Conservation (phyloP, 2,797 vertebrate species). For the Eulemur rubriventer region DNA sequence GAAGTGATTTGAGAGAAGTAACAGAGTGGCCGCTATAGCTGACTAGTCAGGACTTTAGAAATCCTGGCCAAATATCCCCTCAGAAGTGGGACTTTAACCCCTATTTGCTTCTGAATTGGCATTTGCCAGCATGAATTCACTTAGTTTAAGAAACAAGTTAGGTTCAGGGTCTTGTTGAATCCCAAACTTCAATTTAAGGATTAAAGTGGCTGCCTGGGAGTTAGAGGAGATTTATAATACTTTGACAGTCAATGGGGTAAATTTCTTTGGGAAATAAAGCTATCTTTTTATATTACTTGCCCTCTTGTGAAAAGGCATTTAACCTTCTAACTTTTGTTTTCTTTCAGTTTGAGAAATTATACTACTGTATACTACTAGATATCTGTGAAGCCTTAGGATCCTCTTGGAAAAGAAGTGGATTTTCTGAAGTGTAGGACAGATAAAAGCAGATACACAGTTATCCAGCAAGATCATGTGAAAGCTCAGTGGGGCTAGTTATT, state of each 20-base stretch:
- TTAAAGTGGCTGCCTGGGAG: neutral
- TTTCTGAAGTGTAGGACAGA: neutral
- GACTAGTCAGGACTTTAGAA: neutral
- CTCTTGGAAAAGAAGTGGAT: neutral
- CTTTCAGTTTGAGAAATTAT: slow-evolving; percentile 21
- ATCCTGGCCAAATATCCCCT: neutral
- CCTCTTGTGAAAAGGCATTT: neutral
- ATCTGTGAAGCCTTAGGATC: neutral
- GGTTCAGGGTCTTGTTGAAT: neutral
- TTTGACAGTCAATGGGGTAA: neutral
- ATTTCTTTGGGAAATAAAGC: neutral
- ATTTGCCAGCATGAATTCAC: neutral
- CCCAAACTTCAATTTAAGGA: neutral
- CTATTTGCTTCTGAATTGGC: neutral
- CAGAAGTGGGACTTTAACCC: neutral
- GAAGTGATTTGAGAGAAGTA: neutral
- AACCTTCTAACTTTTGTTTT: neutral
- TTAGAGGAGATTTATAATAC: neutral
- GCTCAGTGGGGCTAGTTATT: neutral
- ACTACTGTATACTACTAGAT: neutral
- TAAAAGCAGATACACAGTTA: neutral
- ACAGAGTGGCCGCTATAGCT: neutral
- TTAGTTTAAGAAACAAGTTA: neutral
- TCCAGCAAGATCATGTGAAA: neutral
- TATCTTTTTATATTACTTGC: neutral